Evolutionary conservation across 2,113 vertebrate species (phyloP), one percentile per base, ranked within the genome.

Genomic region (Callorhinus ursinus): DNA sequence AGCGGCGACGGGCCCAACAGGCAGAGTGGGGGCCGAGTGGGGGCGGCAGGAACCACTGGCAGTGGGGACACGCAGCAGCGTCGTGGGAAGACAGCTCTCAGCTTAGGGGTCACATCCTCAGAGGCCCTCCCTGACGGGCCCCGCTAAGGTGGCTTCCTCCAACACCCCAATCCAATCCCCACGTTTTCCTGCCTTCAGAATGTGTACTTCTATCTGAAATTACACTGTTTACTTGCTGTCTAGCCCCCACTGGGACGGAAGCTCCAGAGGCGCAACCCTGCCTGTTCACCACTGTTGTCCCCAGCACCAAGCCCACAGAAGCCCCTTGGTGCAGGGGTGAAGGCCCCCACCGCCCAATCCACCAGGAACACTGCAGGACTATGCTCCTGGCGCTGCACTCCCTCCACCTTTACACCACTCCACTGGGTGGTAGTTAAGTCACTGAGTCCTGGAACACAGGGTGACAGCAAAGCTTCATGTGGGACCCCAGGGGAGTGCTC

Each of bases 351-450:
- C 14, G 10, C 28, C 49, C n/a, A 1, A 15, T 12, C 69, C 21
- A 15, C 28, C 7, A 33, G 53, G 46, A 90, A 55, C 33, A 26
- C 19, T 7, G 19, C 0, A 9, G 3, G 31, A 24, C 53, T 26
- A 22, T 8, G 15, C 57, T 79, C 39, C 7, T 11, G 28, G 36
- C 22, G 1, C 1, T 61, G 33, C 16, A 4, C n/a, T 26, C 36
- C 0, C 0, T 11, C 9, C 28, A 7, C 18, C n/a, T 76, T 18
- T 14, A 10, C 19, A 36, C 7, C 3, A 36, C n/a, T 1, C 24
- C 31, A 31, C 1, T 1, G 24, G 22, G n/a, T 18, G 36, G 42
- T 1, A 10, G 33, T 11, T 13, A 71, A 79, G 82, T 22, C 76
- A 53, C 13, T 2, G 22, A 53, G 5, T 21, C 28, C 59, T 5